Percentiles rank a stretch among this genome's conserved stretches.
phyloP scores from a whole-genome alignment of 1,140 invertebrate species.

The Sycophila sp. region DNA sequence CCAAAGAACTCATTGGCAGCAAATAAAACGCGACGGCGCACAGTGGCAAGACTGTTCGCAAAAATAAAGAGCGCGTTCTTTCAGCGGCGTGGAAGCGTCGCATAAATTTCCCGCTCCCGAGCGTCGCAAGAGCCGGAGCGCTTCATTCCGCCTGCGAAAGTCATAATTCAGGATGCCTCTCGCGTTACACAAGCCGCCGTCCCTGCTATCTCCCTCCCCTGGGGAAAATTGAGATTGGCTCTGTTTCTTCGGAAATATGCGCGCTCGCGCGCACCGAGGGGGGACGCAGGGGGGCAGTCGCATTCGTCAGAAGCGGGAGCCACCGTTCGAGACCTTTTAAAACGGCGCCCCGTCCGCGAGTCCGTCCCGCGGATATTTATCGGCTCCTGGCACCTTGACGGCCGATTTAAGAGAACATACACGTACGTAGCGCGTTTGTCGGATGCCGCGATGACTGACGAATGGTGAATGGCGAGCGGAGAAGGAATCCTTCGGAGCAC shows the following conservation, averaged over 20 bases:
- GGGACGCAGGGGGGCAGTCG: background rate
- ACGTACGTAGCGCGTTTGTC: constrained; percentile 28
- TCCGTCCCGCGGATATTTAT: constrained; percentile 49
- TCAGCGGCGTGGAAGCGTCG: background rate
- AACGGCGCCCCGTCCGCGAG: constrained; percentile 24
- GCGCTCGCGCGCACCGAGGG: background rate
- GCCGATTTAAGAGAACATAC: constrained; percentile 45
- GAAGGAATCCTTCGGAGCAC: background rate
- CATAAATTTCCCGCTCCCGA: constrained; percentile 12
- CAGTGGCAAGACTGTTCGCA: background rate
- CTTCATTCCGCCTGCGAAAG: constrained; percentile 28
- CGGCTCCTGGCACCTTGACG: constrained; percentile 52
- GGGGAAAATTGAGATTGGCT: constrained; percentile 34
- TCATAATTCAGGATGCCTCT: constrained; percentile 34
- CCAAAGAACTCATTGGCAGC: no score
- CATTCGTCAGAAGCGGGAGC: background rate
- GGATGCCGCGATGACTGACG: constrained; percentile 23
- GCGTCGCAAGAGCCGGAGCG: background rate
- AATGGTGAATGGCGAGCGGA: constrained; percentile 9
- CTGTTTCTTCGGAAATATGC: constrained; percentile 10
- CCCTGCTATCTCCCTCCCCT: background rate
- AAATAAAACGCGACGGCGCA: no score
- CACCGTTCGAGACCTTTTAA: constrained; percentile 20
- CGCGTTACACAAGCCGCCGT: constrained; percentile 5
- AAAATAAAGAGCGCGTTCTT: constrained; percentile 22